Percentiles rank a stretch among this genome's conserved stretches.
Evolutionary conservation across 2,113 vertebrate genomes (phyloP).

Genomic region (Trichechus manatus): DNA sequence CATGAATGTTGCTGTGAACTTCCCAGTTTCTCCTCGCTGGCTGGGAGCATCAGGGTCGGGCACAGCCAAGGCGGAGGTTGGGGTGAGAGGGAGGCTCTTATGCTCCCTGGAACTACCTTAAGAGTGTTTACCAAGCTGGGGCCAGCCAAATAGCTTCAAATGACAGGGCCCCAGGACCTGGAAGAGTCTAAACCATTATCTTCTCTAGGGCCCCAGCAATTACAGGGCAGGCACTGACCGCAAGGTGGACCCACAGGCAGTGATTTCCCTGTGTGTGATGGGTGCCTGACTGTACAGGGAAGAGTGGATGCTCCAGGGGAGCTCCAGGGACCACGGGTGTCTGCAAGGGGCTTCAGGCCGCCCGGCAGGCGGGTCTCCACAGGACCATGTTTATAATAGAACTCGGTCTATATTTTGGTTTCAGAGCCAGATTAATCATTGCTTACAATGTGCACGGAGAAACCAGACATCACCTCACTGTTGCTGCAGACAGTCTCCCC

Average conservation of each 20-base stretch:
- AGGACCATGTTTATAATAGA: slow-evolving; percentile 82
- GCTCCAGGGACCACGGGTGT: neutral
- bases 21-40: neutral
- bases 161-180: slow-evolving; percentile 69
- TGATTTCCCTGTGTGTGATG: neutral
- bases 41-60: neutral
- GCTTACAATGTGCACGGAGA: slow-evolving; percentile 76
- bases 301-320: neutral
- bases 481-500: slow-evolving; percentile 72
- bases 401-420: slow-evolving; percentile 81
- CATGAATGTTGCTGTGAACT: neutral
- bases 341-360: slow-evolving; percentile 30
- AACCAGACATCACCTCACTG: slow-evolving; percentile 85
- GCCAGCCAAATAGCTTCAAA: slow-evolving; percentile 70
- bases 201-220: slow-evolving; percentile 69
- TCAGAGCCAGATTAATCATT: slow-evolving; percentile 83
- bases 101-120: neutral
- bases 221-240: neutral
- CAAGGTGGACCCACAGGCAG: slow-evolving; percentile 62
- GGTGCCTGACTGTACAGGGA: neutral
- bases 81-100: neutral
- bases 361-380: slow-evolving; percentile 60
- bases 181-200: slow-evolving; percentile 38
- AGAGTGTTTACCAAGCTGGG: slow-evolving; percentile 65
- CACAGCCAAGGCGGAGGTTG: neutral